phyloP scores from a whole-genome alignment of 2,888 invertebrate genomes.

The Diploptera punctata region DNA sequence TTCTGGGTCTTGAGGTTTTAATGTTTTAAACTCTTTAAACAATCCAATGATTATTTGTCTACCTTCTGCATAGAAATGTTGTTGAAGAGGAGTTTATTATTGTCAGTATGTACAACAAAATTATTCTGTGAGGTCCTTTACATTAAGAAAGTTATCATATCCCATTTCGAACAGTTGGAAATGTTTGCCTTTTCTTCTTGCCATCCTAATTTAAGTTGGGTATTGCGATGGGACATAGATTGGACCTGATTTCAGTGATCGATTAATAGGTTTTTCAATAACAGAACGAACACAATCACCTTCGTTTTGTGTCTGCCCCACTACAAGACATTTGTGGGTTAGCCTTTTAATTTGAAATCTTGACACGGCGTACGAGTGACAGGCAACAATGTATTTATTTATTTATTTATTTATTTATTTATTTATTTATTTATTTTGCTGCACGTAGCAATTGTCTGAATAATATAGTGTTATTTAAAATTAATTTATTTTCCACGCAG shows the following conservation, averaged over 20 bases:
- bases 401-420: too few species aligned
- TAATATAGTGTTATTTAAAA: too few species aligned
- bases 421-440: too few species aligned
- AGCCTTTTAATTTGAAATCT: slow-evolving; percentile 16
- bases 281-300: slow-evolving; percentile 9
- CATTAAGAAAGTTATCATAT: not conserved
- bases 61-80: slow-evolving; percentile 16
- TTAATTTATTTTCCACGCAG: too few species aligned
- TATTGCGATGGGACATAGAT: not conserved
- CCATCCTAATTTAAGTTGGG: slow-evolving; percentile 14
- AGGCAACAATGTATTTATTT: slow-evolving; percentile 21
- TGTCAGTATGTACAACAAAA: slow-evolving; percentile 13
- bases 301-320: not conserved
- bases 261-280: too few species aligned
- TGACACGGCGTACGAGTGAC: slow-evolving; percentile 14
- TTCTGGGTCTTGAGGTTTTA: slow-evolving; percentile 25
- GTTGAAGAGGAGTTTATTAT: slow-evolving; percentile 17
- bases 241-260: slow-evolving; percentile 16
- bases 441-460: slow-evolving; percentile 19
- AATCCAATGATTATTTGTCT: slow-evolving; percentile 26
- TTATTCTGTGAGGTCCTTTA: not conserved
- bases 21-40: slow-evolving; percentile 22
- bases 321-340: not conserved
- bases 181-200: slow-evolving; percentile 16
- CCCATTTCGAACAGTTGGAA: slow-evolving; percentile 25